Percentiles rank a stretch among this genome's conserved stretches.
These are phyloP conservation scores for Dicroscelio sp. DNA, from an alignment of 2,888 invertebrate genomes.

Conservation along the genomic window DNA sequence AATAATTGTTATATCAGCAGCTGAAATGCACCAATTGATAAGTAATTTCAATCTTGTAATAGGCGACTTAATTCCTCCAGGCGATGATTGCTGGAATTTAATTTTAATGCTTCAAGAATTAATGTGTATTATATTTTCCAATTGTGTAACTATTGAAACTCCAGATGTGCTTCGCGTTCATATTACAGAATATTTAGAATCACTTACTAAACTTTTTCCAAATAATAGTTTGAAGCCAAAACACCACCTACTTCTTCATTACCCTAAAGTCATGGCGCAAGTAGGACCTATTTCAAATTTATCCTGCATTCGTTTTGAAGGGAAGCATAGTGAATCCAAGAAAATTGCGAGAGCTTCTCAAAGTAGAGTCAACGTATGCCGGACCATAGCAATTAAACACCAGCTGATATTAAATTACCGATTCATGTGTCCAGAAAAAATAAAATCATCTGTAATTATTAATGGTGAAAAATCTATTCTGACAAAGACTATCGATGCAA, in stretches of 20 bases:
- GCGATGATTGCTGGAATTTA: too few species aligned
- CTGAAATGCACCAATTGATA: too few species aligned
- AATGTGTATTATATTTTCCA: too few species aligned
- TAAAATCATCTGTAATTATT: not conserved
- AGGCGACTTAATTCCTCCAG: too few species aligned
- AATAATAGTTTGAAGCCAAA: slow-evolving; percentile 73
- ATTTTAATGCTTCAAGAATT: too few species aligned
- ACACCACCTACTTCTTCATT: slow-evolving; percentile 80
- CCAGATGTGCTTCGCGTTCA: too few species aligned
- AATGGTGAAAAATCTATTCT: not conserved
- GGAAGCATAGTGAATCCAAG: slow-evolving; percentile 1
- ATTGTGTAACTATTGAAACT: too few species aligned
- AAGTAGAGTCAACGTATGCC: slow-evolving; percentile 39
- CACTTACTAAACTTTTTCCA: slow-evolving; percentile 46
- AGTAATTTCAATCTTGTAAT: too few species aligned
- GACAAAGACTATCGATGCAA: not conserved
- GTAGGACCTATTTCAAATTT: slow-evolving; percentile 27
- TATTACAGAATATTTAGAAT: slow-evolving; percentile 69
- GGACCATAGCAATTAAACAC: slow-evolving; percentile 37
- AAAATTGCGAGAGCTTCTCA: slow-evolving; percentile 4
- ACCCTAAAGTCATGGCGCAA: slow-evolving; percentile 67
- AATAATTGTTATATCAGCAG: too few species aligned
- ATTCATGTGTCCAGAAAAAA: slow-evolving; percentile 13
- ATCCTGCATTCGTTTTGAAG: slow-evolving; percentile 39
- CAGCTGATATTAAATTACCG: slow-evolving; percentile 40